Base-by-base conservation (phyloP, 2,797 vertebrate species). In the Hypotaenidia okinawae region DNA sequence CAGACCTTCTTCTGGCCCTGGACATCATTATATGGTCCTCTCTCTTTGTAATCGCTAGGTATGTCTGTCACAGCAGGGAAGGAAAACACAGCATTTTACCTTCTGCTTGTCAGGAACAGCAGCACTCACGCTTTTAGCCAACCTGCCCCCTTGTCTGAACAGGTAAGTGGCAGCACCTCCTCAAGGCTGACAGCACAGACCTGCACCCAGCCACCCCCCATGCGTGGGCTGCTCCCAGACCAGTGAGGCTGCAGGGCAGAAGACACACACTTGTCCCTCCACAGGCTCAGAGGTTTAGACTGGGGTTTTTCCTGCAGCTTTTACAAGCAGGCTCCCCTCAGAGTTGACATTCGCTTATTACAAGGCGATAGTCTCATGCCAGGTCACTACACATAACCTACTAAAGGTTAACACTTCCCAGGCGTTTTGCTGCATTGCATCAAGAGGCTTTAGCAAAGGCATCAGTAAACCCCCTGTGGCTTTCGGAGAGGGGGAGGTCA, bases 1-100 rank as follows among this genome's bases (percentile, higher is more conserved):
- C 99, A 99, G 37, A 98, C 98, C 84, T 96, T 98, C 78, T 97
- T 98, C 91, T 94, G 57, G 5, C 98, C 98, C 0, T 13, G 2
- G 0, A 21, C 62, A 0, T 37, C 59, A 4, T 98, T 98, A 28
- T 98, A 68, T 9, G 43, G 16, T 57, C 98, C 98, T 52, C 98
- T 98, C 0, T 98, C 96, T 6, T 0, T 98, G 95, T 98, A 98
- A 0, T 54, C 0, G 0, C 0, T 0, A 37, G 99, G 98, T 8
- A 0, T 0, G 0, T 5, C 99, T 99, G 87, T 72, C 30, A 13
- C 0, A 0, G 84, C 5, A 3, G 41, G 45, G 32, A 82, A 68
- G 0, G 21, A 57, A 54, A 72, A 84, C 23, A 84, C 67, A 90
- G 14, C 4, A 4, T 15, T 49, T 23, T 22, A 74, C 47, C 79